A percentile compares a stretch with the other conserved stretches of the same genome.
Conservation (phyloP, 2,888 invertebrate species). For the Folsomia candida region DNA sequence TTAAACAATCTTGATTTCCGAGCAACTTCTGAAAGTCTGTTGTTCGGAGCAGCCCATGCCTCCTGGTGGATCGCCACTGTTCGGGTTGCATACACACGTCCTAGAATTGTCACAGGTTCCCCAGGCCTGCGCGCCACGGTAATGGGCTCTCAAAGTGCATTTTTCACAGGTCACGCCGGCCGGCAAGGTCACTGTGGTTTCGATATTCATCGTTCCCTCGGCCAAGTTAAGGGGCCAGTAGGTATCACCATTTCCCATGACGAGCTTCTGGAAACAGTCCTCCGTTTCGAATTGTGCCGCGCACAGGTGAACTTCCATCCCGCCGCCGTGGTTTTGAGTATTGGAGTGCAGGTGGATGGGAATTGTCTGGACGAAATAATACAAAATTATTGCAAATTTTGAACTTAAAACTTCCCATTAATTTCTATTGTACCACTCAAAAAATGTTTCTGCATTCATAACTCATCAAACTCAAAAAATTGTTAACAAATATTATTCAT, state of each 20-base stretch:
- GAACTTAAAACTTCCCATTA: too few relatives aligned
- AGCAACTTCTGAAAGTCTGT: slow-evolving; percentile 38
- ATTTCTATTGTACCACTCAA: too few relatives aligned
- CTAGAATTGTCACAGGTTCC: slow-evolving; percentile 26
- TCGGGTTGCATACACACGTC: slow-evolving; percentile 15
- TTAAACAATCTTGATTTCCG: slow-evolving; percentile 24
- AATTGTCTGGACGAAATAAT: slow-evolving; percentile 24
- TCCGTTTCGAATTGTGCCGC: slow-evolving; percentile 24
- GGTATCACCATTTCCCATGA: slow-evolving; percentile 20
- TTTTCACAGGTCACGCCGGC: slow-evolving; percentile 14
- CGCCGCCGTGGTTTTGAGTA: slow-evolving; percentile 27
- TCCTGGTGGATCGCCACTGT: slow-evolving; percentile 17
- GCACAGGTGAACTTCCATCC: slow-evolving; percentile 24
- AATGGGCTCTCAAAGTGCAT: slow-evolving; percentile 28
- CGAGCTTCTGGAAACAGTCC: slow-evolving; percentile 16
- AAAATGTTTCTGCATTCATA: too few relatives aligned
- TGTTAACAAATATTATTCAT: too few relatives aligned
- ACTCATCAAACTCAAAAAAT: too few relatives aligned
- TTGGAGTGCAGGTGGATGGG: slow-evolving; percentile 19
- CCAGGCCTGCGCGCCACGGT: slow-evolving; percentile 31
- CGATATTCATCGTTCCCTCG: slow-evolving; percentile 20
- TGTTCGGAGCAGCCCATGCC: slow-evolving; percentile 39
- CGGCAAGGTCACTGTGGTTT: slow-evolving; percentile 19
- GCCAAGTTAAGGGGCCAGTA: slow-evolving; percentile 23
- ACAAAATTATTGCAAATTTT: too few relatives aligned